These are phyloP conservation scores for Leptoclinus maculatus DNA, from an alignment of 2,797 vertebrate species.

Conservation along the genomic window DNA sequence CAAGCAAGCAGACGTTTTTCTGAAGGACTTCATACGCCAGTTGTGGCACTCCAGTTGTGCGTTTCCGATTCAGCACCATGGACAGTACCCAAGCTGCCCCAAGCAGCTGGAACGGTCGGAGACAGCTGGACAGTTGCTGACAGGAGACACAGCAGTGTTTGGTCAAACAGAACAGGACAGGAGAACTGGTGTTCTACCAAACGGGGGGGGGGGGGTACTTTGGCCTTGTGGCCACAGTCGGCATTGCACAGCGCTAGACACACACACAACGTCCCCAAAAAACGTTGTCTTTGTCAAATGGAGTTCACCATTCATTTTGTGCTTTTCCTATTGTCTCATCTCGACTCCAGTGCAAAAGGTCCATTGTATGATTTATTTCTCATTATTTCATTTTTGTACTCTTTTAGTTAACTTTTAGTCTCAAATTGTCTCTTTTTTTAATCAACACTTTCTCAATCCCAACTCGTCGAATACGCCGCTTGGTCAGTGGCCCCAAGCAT, in stretches of 20 bases:
- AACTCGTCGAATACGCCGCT: too few species aligned
- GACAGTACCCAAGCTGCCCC: background rate
- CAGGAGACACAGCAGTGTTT: background rate
- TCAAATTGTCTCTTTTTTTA: background rate
- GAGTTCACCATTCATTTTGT: background rate
- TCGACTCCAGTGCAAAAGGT: background rate
- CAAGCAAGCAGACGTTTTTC: background rate
- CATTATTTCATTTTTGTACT: background rate
- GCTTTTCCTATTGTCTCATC: background rate
- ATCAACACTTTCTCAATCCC: too few species aligned
- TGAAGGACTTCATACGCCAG: background rate
- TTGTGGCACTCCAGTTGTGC: background rate
- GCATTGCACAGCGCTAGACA: too few species aligned
- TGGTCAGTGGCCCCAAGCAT: too few species aligned
- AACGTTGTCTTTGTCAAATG: background rate
- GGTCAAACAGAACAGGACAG: background rate
- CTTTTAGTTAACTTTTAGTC: too few species aligned
- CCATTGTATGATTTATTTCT: background rate
- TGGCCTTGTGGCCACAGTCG: too few species aligned
- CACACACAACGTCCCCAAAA: background rate
- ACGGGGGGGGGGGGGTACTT: too few species aligned
- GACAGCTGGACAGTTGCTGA: background rate
- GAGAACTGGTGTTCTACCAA: too few species aligned
- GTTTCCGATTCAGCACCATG: background rate
- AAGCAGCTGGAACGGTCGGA: background rate